A percentile compares a stretch with the other conserved stretches of the same genome.
Conservation (phyloP, 2,113 vertebrate genomes). For the Apodemus sylvaticus region DNA sequence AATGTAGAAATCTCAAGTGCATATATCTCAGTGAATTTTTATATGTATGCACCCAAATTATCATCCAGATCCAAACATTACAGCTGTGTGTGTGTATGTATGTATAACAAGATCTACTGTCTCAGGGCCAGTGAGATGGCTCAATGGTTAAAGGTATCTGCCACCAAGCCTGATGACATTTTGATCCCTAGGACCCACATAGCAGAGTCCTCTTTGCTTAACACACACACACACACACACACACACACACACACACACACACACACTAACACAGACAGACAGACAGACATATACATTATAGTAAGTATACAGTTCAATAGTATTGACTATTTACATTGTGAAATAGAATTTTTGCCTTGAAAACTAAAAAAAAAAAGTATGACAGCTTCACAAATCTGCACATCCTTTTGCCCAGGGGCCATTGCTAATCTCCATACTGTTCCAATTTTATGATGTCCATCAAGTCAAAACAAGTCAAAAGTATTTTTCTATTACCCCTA, state of each 20-base stretch:
- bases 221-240: background rate
- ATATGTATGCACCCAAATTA: background rate
- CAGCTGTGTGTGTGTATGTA: background rate
- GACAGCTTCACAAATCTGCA: background rate
- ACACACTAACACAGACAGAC: background rate
- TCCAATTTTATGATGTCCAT: background rate
- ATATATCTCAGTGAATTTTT: slow-evolving; percentile 2
- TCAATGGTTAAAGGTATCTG: background rate
- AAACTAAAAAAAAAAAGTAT: slow-evolving; percentile 42
- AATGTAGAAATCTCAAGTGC: background rate
- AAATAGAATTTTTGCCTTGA: slow-evolving; percentile 12
- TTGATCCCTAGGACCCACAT: background rate
- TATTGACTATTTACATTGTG: slow-evolving; percentile 1
- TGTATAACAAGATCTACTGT: background rate
- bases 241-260: background rate
- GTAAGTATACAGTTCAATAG: background rate
- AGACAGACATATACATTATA: background rate
- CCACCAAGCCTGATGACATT: background rate
- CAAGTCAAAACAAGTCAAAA: background rate
- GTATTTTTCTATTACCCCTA: slow-evolving; percentile 1
- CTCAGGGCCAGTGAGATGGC: background rate
- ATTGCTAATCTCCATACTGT: background rate
- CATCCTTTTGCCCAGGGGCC: background rate
- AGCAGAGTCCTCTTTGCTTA: background rate
- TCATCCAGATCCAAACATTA: background rate